These are phyloP conservation scores for Amazonetta brasiliensis DNA, from an alignment of 2,797 vertebrate genomes.

Conservation along the genomic window DNA sequence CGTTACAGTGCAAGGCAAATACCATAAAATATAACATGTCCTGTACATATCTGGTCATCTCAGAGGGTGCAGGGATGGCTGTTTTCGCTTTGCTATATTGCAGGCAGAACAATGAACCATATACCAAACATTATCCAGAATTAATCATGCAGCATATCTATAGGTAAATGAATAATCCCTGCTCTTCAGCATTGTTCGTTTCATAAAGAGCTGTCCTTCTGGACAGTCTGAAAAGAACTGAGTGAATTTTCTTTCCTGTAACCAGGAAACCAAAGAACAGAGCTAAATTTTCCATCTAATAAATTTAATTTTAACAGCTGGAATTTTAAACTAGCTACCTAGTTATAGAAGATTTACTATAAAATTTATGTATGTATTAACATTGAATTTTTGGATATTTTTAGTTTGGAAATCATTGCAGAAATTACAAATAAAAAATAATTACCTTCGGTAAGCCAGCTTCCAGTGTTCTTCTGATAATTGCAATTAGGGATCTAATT, in stretches of 20 bases:
- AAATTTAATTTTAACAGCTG: background rate
- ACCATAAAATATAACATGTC: background rate
- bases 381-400: background rate
- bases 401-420: background rate
- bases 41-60: background rate
- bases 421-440: background rate
- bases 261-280: background rate
- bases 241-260: background rate
- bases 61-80: background rate
- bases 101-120: background rate
- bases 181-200: background rate
- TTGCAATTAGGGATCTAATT: background rate
- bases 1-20: background rate
- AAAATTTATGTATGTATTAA: background rate
- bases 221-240: background rate
- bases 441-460: background rate
- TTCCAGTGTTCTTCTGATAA: background rate
- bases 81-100: background rate
- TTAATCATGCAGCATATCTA: background rate
- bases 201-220: background rate
- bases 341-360: background rate
- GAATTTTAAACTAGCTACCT: background rate
- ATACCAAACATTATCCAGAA: background rate
- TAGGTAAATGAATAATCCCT: background rate
- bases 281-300: background rate